A percentile compares a stretch with the other conserved stretches of the same genome.
These are phyloP conservation scores for Salvelinus alpinus DNA, from an alignment of 2,113 vertebrate species.

Conservation along the genomic window DNA sequence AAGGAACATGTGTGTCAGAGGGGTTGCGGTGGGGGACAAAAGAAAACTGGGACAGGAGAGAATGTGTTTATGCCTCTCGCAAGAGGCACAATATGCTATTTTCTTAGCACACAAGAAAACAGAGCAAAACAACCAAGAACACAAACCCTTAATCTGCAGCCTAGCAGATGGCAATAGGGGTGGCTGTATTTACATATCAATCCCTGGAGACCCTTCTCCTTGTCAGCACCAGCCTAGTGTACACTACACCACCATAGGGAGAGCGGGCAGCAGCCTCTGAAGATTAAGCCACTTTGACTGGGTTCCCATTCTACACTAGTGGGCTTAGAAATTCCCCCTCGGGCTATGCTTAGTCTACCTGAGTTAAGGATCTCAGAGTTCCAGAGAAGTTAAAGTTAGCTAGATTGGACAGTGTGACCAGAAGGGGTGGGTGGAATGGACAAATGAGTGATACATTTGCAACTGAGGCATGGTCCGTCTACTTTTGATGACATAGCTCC, in stretches of 20 bases:
- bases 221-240: slow-evolving; percentile 12
- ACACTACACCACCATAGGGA: background rate
- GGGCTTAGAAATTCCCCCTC: slow-evolving; percentile 31
- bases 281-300: slow-evolving; percentile 49
- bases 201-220: slow-evolving; percentile 20
- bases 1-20: background rate
- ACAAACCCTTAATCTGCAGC: slow-evolving; percentile 10
- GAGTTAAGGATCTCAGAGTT: slow-evolving; percentile 24
- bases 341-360: slow-evolving; percentile 42
- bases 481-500: background rate
- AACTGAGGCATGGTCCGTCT: background rate
- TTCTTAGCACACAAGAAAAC: slow-evolving; percentile 2
- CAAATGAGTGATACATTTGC: background rate
- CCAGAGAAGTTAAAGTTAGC: background rate
- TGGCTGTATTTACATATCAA: slow-evolving; percentile 45
- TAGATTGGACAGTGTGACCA: slow-evolving; percentile 42
- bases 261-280: slow-evolving; percentile 8
- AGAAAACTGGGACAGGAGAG: background rate
- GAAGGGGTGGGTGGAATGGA: background rate
- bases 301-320: slow-evolving; percentile 9
- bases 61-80: background rate
- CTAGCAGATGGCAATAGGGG: slow-evolving; percentile 6
- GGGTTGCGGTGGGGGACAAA: background rate
- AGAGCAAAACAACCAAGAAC: slow-evolving; percentile 10
- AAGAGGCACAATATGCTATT: background rate